Evolutionary conservation across 2,888 invertebrate genomes (phyloP), one percentile per base, ranked within the genome.

Genomic region (Penaeus monodon): DNA sequence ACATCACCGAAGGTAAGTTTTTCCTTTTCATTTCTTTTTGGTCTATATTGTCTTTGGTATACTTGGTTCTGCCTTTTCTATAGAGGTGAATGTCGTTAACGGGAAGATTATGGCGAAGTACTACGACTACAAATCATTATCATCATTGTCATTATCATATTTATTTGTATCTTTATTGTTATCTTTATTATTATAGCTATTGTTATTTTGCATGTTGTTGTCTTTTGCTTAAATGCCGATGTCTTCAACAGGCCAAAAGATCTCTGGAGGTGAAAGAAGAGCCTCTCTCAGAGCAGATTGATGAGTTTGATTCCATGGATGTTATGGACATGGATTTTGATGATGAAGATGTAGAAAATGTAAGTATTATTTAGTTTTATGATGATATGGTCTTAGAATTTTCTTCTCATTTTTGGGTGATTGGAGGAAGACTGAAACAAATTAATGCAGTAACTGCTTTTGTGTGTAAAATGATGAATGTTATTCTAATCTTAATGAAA

Each of bases 251-350:
- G 83, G 86, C 88, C 10, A 86, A 88, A 81, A 83, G 83, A 74
- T 78, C 79, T 49, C 63, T 88, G 12, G 66, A 74, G 24, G 38
- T 86, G 17, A 65, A 79, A 29, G 83, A 85, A 27, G 79, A 79
- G 68, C 57, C 83, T 14, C 76, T 79, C n/a, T 80, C 82, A 24
- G 77, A 88, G 38, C 76, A 84, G 44, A 86, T 88, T 70, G 88
- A 88, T 7, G 88, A 89, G 38, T 88, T 84, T 82, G 82, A 88
- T 49, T 70, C 80, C 33, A 44, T 85, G 85, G 88, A 88, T 66
- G 29, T 81, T 49, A 81, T 65, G 74, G 81, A 86, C 57, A 73
- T 63, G n/a, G 81, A 27, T 63, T 85, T 90, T 83, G 85, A 88
- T 81, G 86, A 88, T 70, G 89, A 85, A 49, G 82, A 85, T 73